Evolutionary conservation across 2,888 invertebrate species (phyloP).

Genomic region (Pristionchus fissidentatus): DNA sequence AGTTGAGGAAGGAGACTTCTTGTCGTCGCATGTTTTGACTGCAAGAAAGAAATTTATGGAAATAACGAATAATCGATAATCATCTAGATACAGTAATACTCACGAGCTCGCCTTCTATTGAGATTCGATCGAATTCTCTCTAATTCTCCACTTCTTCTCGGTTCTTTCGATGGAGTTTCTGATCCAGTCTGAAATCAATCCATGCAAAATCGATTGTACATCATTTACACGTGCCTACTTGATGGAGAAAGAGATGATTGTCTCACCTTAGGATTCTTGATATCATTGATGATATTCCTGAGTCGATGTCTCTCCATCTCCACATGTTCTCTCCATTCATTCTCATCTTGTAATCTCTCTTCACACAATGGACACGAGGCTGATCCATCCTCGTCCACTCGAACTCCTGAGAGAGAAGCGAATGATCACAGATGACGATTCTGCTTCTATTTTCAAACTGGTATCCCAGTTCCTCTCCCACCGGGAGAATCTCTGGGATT

Average conservation of each 20-base stretch:
- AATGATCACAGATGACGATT: background rate
- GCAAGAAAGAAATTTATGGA: background rate
- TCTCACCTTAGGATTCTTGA: constrained; percentile 12
- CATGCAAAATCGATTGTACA: background rate
- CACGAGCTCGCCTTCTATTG: constrained; percentile 12
- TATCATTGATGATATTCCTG: background rate
- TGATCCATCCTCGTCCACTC: constrained; percentile 39
- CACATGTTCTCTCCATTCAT: constrained; percentile 41
- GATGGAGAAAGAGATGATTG: background rate
- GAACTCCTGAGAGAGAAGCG: background rate
- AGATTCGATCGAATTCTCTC: constrained; percentile 32
- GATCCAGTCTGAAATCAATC: background rate
- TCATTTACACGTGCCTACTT: background rate
- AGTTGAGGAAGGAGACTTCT: constrained; percentile 25
- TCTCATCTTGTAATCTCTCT: constrained; percentile 24
- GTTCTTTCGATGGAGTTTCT: background rate
- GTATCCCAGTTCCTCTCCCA: too few relatives aligned
- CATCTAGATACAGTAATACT: background rate
- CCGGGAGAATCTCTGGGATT: background rate
- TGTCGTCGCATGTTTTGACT: constrained; percentile 19
- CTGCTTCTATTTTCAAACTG: too few relatives aligned
- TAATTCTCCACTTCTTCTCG: background rate
- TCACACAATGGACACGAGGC: constrained; percentile 30
- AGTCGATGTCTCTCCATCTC: constrained; percentile 22
- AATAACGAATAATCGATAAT: background rate